These are phyloP conservation scores for Drosophila bipectinata DNA, from an alignment of 1,140 invertebrate species.

Conservation along the genomic window DNA sequence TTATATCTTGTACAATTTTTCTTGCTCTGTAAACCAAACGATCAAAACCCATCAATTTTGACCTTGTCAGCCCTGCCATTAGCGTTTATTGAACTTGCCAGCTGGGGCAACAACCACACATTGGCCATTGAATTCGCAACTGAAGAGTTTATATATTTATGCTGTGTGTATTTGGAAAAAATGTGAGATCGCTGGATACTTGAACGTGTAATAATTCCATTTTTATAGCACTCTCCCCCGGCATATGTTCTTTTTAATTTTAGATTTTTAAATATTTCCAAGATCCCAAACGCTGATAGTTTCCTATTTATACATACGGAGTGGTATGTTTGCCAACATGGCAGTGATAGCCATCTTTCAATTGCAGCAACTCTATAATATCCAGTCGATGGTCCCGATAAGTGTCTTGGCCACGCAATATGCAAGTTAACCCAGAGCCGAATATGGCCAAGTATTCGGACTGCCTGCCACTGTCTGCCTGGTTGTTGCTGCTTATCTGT, in stretches of 20 bases:
- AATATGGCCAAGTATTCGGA: constrained; percentile 15
- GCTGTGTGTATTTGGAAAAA: constrained; percentile 18
- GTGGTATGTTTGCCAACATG: too few species aligned
- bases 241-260: not conserved
- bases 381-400: not conserved
- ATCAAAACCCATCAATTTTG: constrained; percentile 42
- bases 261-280: not conserved
- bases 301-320: too few species aligned
- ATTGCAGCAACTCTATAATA: not conserved
- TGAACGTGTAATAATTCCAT: constrained; percentile 28
- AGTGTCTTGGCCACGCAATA: constrained; percentile 14
- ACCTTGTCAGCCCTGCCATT: constrained; percentile 57
- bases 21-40: constrained; percentile 16
- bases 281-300: not conserved
- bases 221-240: constrained; percentile 17
- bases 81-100: constrained; percentile 74
- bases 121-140: constrained; percentile 22
- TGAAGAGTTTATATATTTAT: constrained; percentile 29
- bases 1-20: not conserved
- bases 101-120: constrained; percentile 6
- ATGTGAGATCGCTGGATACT: constrained; percentile 17
- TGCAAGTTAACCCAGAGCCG: constrained; percentile 26
- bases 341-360: not conserved
- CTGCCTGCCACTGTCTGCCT: not conserved
- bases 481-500: constrained; percentile 22